phyloP scores from a whole-genome alignment of 2,888 invertebrate genomes.

The Cactoblastis cactorum region DNA sequence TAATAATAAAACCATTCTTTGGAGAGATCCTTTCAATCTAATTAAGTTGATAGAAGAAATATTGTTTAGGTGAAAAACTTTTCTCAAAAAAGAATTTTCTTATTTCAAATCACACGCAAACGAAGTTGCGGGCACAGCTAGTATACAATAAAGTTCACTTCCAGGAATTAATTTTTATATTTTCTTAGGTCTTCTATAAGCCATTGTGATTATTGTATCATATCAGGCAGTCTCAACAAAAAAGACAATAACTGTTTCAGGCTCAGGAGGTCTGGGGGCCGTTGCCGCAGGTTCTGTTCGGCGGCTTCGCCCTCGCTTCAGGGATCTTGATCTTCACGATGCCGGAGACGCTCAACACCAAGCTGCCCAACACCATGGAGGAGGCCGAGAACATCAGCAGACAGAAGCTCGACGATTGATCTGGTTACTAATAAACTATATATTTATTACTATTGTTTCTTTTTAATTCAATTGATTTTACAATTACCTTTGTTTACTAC shows the following conservation, averaged over 20 bases:
- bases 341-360: slow-evolving; percentile 74
- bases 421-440: not conserved
- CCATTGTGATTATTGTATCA: too few species aligned
- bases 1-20: too few species aligned
- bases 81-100: too few species aligned
- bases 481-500: not conserved
- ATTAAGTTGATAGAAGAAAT: too few species aligned
- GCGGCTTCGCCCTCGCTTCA: slow-evolving; percentile 72
- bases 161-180: too few species aligned
- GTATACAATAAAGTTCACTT: too few species aligned
- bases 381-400: slow-evolving; percentile 68
- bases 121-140: too few species aligned
- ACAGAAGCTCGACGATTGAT: slow-evolving; percentile 18
- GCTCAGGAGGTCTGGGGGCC: slow-evolving; percentile 49
- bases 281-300: slow-evolving; percentile 78
- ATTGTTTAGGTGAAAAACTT: too few species aligned
- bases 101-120: too few species aligned
- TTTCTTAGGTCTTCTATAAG: too few species aligned
- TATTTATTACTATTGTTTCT: not conserved
- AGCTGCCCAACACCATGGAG: slow-evolving; percentile 79
- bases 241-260: slow-evolving; percentile 24
- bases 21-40: too few species aligned
- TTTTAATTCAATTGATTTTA: not conserved
- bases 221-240: not conserved
- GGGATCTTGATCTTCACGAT: slow-evolving; percentile 50